These are phyloP conservation scores for Datnioides undecimradiatus DNA, from an alignment of 2,113 vertebrate species.

Conservation along the genomic window DNA sequence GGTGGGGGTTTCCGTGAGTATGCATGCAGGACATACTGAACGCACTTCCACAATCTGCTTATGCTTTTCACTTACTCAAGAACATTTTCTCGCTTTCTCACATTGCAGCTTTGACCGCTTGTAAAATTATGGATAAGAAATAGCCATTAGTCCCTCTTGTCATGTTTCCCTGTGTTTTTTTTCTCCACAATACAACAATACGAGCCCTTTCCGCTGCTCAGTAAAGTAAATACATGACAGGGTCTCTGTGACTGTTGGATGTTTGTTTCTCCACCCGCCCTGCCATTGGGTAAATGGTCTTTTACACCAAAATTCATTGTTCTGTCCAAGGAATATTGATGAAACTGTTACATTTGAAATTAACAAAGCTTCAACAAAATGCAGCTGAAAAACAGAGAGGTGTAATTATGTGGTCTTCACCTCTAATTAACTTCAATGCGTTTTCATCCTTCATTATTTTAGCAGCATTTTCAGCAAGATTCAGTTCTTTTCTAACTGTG, in stretches of 20 bases:
- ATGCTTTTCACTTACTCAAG: slow-evolving; percentile 47
- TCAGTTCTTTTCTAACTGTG: not conserved
- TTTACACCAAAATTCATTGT: not conserved
- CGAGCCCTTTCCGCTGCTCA: slow-evolving; percentile 8
- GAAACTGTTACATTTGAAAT: no score
- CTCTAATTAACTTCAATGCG: not conserved
- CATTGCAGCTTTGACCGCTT: slow-evolving; percentile 58
- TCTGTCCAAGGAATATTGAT: not conserved
- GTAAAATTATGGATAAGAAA: slow-evolving; percentile 57
- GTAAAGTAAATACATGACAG: slow-evolving; percentile 25
- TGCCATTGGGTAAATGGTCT: not conserved
- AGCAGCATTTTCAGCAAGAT: not conserved
- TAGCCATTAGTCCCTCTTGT: slow-evolving; percentile 23
- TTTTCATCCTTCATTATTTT: not conserved
- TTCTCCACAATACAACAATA: slow-evolving; percentile 20
- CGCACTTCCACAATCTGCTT: slow-evolving; percentile 48
- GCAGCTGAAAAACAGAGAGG: no score
- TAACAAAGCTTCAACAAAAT: no score
- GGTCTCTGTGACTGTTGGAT: not conserved
- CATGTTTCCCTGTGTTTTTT: slow-evolving; percentile 37
- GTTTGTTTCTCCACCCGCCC: slow-evolving; percentile 31
- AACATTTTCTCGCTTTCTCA: slow-evolving; percentile 63
- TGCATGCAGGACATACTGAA: not conserved
- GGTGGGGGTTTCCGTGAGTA: not conserved
- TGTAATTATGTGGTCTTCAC: not conserved